These are phyloP conservation scores for Leptinotarsa haldemani DNA, from an alignment of 2,888 invertebrate genomes.

Conservation along the genomic window DNA sequence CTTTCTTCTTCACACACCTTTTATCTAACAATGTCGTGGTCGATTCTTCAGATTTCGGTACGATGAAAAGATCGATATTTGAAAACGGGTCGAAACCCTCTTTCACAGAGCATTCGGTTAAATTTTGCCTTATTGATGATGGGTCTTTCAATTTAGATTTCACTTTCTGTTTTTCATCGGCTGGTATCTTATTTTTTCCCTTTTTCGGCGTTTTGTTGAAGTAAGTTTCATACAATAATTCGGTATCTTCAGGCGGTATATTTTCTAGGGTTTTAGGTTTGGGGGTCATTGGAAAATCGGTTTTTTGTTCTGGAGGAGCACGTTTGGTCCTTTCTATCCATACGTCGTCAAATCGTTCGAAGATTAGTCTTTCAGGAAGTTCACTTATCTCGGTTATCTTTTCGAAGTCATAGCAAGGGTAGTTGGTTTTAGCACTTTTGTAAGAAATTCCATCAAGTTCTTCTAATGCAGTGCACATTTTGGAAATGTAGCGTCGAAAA, in stretches of 20 bases:
- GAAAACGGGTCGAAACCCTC: constrained; percentile 38
- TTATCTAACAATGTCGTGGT: background rate
- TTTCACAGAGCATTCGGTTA: constrained; percentile 20
- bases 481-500: constrained; percentile 43
- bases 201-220: constrained; percentile 34
- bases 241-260: constrained; percentile 39
- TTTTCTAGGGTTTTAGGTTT: constrained; percentile 42
- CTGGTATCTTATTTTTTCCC: constrained; percentile 9
- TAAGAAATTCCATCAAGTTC: constrained; percentile 27
- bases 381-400: constrained; percentile 22
- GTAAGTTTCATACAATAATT: constrained; percentile 37
- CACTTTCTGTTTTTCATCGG: background rate
- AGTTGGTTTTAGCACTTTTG: constrained; percentile 8
- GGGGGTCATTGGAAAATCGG: constrained; percentile 31
- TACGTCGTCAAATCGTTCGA: constrained; percentile 47
- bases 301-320: constrained; percentile 24
- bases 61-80: constrained; percentile 26
- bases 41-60: background rate
- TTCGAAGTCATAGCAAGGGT: constrained; percentile 23
- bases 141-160: background rate
- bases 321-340: constrained; percentile 44
- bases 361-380: constrained; percentile 45
- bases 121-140: background rate
- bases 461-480: constrained; percentile 43
- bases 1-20: background rate